phyloP scores from a whole-genome alignment of 2,888 invertebrate species.

The Acronicta leporina region DNA sequence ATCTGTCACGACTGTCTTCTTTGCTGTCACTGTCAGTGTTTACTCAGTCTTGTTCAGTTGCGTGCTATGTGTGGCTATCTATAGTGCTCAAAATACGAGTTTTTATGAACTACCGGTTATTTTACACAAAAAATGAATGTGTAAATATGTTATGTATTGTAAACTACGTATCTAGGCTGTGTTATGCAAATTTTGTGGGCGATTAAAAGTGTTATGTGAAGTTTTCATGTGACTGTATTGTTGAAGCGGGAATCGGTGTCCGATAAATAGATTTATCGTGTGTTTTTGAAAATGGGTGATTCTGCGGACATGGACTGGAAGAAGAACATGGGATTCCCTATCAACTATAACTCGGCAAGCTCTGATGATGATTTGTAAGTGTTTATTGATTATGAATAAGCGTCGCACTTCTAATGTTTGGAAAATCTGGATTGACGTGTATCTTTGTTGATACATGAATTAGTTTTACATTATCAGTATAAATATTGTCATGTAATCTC shows the following conservation, averaged over 20 bases:
- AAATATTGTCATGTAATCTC: no score
- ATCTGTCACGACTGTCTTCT: no score
- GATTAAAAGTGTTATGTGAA: slow-evolving; percentile 48
- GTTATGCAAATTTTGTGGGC: slow-evolving; percentile 57
- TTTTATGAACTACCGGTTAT: slow-evolving; percentile 44
- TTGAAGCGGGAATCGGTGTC: slow-evolving; percentile 45
- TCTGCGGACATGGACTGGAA: slow-evolving; percentile 85
- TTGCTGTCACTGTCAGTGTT: not conserved
- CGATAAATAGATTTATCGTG: slow-evolving; percentile 49
- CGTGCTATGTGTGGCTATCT: slow-evolving; percentile 29
- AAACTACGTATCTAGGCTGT: slow-evolving; percentile 41
- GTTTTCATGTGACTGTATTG: slow-evolving; percentile 36
- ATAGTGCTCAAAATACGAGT: not conserved
- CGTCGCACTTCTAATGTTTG: slow-evolving; percentile 6
- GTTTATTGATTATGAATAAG: slow-evolving; percentile 39
- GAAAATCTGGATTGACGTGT: not conserved
- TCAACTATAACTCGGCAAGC: slow-evolving; percentile 84
- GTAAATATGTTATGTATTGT: slow-evolving; percentile 46
- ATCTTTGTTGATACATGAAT: not conserved
- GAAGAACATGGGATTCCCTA: slow-evolving; percentile 82
- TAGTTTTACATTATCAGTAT: no score
- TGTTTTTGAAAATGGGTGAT: slow-evolving; percentile 70
- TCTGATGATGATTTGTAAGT: slow-evolving; percentile 87
- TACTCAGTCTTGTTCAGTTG: slow-evolving; percentile 2
- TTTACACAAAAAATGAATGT: slow-evolving; percentile 23